Evolutionary conservation across 1,140 invertebrate genomes (phyloP), one percentile per base, ranked within the genome.

Genomic region (Philotrypesis tridentata): DNA sequence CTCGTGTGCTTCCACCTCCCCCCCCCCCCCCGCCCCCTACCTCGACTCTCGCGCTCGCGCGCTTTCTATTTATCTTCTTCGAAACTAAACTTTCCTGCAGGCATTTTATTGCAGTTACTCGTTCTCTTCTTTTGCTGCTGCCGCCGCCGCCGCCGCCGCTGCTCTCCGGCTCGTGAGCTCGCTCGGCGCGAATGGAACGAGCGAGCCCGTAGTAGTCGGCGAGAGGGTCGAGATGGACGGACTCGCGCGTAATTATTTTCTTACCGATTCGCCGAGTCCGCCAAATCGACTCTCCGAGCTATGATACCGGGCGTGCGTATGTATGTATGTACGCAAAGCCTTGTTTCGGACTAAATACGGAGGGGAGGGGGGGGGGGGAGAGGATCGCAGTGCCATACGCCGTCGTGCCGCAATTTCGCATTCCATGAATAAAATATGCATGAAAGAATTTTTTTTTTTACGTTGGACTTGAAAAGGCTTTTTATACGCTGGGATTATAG

Each of bases 11-110:
- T 29, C 29, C n/a, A n/a, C n/a, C n/a, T n/a, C n/a, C n/a, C n/a
- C n/a, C n/a, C n/a, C n/a, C n/a, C n/a, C n/a, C n/a, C n/a, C n/a
- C n/a, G n/a, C n/a, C n/a, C n/a, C n/a, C n/a, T n/a, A n/a, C n/a
- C n/a, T n/a, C n/a, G n/a, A n/a, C n/a, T n/a, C n/a, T n/a, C n/a
- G n/a, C n/a, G n/a, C n/a, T 25, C 14, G 40, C 17, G 71, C 23
- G 71, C 60, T 74, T 80, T 80, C 71, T 80, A 80, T 73, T 74
- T 74, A 74, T 74, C 71, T 80, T 80, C 79, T 74, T 80, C 43
- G 31, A 72, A 67, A 73, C 71, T 74, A 67, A 73, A 74, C 71
- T 80, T 65, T 73, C 40, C 55, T n/a, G 63, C 23, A 25, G 37
- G 60, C 60, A 23, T 63, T 77, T 67, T 84, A 78, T 81, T 73